Percentiles rank a stretch among this genome's conserved stretches.
phyloP scores from a whole-genome alignment of 2,113 vertebrate species.

The Pandion haliaetus region DNA sequence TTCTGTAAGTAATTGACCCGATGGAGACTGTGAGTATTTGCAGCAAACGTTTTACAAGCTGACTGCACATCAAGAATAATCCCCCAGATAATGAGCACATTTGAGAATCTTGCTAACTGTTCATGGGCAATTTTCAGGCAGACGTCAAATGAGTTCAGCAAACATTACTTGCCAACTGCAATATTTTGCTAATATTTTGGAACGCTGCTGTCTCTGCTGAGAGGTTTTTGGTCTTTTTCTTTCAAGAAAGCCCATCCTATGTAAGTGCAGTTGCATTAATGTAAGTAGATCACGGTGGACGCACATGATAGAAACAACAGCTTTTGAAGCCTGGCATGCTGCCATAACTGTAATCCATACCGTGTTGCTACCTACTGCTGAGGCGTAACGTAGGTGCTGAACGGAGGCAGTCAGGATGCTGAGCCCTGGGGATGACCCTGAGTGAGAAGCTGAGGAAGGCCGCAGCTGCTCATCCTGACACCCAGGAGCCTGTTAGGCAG shows the following conservation, averaged over 20 bases:
- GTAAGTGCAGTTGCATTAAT: background rate
- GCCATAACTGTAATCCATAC: background rate
- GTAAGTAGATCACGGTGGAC: background rate
- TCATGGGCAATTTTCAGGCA: background rate
- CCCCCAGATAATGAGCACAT: background rate
- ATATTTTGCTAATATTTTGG: background rate
- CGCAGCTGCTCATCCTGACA: background rate
- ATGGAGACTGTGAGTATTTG: background rate
- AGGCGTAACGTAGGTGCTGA: background rate
- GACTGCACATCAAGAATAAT: background rate
- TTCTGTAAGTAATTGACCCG: background rate
- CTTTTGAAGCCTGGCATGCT: background rate
- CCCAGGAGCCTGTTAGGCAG: background rate
- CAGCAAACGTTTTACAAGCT: background rate
- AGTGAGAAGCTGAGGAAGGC: background rate
- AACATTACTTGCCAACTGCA: background rate
- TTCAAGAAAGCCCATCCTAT: background rate
- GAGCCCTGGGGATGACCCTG: background rate
- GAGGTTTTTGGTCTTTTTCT: background rate
- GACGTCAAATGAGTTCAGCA: background rate
- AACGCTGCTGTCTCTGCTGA: background rate
- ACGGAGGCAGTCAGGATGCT: background rate
- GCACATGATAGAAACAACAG: background rate
- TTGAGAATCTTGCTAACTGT: background rate
- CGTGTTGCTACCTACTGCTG: rapidly evolving